These are phyloP conservation scores for Caenorhabditis panamensis DNA, from an alignment of 2,888 invertebrate species.

Conservation along the genomic window DNA sequence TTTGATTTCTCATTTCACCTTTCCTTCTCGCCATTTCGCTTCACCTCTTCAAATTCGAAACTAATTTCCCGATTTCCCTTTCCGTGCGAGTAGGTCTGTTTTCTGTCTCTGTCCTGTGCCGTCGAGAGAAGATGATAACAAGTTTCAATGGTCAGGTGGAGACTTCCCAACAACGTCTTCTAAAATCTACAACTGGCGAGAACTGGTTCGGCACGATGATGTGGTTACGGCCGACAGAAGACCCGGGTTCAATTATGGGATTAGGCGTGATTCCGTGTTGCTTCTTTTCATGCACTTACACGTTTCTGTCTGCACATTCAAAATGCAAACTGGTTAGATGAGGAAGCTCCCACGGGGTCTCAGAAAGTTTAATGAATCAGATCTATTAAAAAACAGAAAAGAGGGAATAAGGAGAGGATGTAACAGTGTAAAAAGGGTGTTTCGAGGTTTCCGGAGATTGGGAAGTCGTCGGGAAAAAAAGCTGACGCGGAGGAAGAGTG, in stretches of 20 bases:
- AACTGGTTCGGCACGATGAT: constrained; percentile 39
- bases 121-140: constrained; percentile 21
- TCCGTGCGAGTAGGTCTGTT: constrained; percentile 39
- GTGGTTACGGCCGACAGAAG: not conserved
- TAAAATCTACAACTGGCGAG: not conserved
- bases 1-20: constrained; percentile 3
- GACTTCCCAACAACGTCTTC: constrained; percentile 6
- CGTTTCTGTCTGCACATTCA: not conserved
- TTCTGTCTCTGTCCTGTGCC: constrained; percentile 33
- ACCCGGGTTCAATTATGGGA: constrained; percentile 41
- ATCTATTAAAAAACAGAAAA: not conserved
- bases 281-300: not conserved
- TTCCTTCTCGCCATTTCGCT: constrained; percentile 4
- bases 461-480: constrained; percentile 24
- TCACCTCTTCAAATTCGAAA: constrained; percentile 16
- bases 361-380: not conserved
- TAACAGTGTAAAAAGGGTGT: constrained; percentile 35
- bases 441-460: constrained; percentile 31
- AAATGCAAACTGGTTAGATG: not conserved
- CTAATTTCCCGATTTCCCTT: constrained; percentile 12
- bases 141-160: constrained; percentile 23
- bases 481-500: constrained; percentile 19
- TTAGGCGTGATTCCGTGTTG: not conserved
- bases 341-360: not conserved
- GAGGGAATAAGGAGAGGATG: not conserved